Percentiles rank a stretch among this genome's conserved stretches.
These are phyloP conservation scores for Pseudomyrmex dendroicus DNA, from an alignment of 1,140 invertebrate genomes.

Conservation along the genomic window DNA sequence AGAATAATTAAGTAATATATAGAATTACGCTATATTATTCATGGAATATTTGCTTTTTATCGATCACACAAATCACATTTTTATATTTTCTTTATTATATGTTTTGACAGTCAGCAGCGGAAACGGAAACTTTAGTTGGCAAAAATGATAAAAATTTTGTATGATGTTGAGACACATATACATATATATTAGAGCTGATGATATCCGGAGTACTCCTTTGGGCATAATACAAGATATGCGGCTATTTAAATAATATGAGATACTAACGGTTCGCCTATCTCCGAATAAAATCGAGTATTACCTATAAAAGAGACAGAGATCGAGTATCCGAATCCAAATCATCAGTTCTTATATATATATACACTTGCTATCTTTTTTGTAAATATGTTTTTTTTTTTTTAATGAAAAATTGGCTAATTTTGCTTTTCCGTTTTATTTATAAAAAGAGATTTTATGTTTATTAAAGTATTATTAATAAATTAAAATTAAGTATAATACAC, in stretches of 20 bases:
- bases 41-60: conserved; percentile 55
- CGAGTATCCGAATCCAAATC: too few species aligned
- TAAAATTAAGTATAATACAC: not conserved
- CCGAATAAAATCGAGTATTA: too few species aligned
- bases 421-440: conserved; percentile 15
- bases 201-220: too few species aligned
- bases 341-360: too few species aligned
- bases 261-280: too few species aligned
- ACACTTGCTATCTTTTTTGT: conserved; percentile 50
- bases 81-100: conserved; percentile 66
- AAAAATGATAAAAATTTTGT: conserved; percentile 19
- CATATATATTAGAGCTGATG: too few species aligned
- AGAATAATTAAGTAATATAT: conserved; percentile 69
- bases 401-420: conserved; percentile 4
- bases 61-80: conserved; percentile 61
- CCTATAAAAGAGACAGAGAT: too few species aligned
- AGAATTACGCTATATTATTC: conserved; percentile 63
- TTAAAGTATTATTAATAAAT: conserved; percentile 21
- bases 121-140: conserved; percentile 17
- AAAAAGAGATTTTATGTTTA: conserved; percentile 43
- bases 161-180: too few species aligned
- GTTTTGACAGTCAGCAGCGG: conserved; percentile 50
- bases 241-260: too few species aligned
- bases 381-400: conserved; percentile 32
- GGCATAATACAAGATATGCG: too few species aligned